Percentiles rank a stretch among this genome's conserved stretches.
Evolutionary conservation across 2,888 invertebrate genomes (phyloP).

Genomic region (Actias luna): DNA sequence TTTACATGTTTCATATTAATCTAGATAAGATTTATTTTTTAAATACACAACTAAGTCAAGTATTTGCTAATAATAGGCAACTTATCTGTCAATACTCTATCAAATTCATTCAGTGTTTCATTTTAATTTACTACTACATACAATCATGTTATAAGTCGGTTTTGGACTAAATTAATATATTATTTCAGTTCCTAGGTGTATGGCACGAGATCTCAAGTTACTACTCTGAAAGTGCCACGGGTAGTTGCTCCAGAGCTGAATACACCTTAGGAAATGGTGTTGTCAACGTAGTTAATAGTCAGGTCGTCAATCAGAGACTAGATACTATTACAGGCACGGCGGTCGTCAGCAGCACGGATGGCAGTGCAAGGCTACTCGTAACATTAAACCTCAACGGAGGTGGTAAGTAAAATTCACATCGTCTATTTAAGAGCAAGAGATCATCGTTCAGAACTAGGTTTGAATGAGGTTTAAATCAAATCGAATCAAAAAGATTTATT

Average conservation of each 20-base stretch:
- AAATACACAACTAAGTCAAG: too few species aligned
- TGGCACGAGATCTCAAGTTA: slow-evolving; percentile 67
- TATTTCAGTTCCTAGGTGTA: slow-evolving; percentile 55
- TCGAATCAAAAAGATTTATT: too few species aligned
- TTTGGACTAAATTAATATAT: neutral
- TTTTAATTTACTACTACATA: too few species aligned
- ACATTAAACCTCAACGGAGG: slow-evolving; percentile 45
- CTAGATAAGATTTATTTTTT: too few species aligned
- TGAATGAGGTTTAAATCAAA: too few species aligned
- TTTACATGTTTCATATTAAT: too few species aligned
- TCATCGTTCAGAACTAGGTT: too few species aligned
- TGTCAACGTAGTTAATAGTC: slow-evolving; percentile 58
- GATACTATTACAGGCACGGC: slow-evolving; percentile 56
- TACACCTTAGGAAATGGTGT: slow-evolving; percentile 41
- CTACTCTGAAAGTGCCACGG: slow-evolving; percentile 45
- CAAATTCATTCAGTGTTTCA: too few species aligned
- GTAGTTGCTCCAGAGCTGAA: slow-evolving; percentile 54
- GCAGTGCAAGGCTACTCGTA: slow-evolving; percentile 55
- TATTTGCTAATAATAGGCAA: too few species aligned
- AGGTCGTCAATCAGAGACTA: slow-evolving; percentile 53
- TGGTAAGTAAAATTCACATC: too few species aligned
- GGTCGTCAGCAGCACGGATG: slow-evolving; percentile 41
- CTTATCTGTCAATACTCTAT: too few species aligned
- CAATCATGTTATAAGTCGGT: neutral
- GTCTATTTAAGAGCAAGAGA: too few species aligned